These are phyloP conservation scores for Myodes glareolus DNA, from an alignment of 2,113 vertebrate genomes.

Conservation along the genomic window DNA sequence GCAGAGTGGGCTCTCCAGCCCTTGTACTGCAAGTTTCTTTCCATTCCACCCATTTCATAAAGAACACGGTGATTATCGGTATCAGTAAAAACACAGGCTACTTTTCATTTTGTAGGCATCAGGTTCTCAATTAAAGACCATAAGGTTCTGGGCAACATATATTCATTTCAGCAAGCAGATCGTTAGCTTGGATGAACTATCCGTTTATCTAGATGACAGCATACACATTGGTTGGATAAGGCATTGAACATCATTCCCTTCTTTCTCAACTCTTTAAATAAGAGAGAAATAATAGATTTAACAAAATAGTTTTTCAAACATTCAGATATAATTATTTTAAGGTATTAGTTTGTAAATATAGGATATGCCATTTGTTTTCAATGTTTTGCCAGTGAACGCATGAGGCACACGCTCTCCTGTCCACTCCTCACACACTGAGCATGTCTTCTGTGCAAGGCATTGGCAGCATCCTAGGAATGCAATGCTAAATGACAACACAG, in stretches of 20 bases:
- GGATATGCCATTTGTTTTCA: background rate
- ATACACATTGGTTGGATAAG: background rate
- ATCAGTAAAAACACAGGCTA: background rate
- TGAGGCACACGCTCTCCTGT: background rate
- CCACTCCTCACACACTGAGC: background rate
- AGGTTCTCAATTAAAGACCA: background rate
- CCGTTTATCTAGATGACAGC: background rate
- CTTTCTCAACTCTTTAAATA: background rate
- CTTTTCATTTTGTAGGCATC: background rate
- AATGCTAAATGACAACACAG: background rate
- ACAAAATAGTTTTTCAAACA: background rate
- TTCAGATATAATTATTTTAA: conserved; percentile 24
- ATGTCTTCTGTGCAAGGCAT: background rate
- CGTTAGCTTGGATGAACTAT: background rate
- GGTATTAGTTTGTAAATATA: background rate
- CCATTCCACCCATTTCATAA: background rate
- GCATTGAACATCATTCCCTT: background rate
- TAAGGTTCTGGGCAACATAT: background rate
- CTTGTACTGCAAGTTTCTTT: background rate
- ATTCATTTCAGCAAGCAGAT: background rate
- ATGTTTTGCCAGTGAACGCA: background rate
- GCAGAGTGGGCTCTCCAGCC: background rate
- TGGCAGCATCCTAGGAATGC: background rate
- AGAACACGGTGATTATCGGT: background rate
- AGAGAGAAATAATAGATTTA: background rate